Evolutionary conservation across 37 sponge, comb jelly and placozoan species (phyloP).

Genomic region (Lycopodina hypogea): DNA sequence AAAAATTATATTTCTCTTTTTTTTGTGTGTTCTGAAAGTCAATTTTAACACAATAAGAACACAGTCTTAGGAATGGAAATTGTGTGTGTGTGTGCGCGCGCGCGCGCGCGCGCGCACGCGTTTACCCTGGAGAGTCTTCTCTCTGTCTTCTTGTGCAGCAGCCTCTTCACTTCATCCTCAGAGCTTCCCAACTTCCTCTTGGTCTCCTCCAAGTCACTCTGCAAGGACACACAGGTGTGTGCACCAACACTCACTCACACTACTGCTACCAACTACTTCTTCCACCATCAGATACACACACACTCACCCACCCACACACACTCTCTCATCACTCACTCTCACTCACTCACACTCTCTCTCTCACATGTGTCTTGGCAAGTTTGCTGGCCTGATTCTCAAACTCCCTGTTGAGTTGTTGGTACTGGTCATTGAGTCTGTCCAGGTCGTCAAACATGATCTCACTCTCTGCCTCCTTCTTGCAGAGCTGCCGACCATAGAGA

Average conservation of each 20-base stretch:
- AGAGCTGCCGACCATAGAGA: slow-evolving; percentile 11
- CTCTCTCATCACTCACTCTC: background rate
- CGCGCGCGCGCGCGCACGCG: too few species aligned
- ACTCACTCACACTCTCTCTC: background rate
- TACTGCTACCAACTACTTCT: background rate
- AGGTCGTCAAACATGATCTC: slow-evolving; percentile 62
- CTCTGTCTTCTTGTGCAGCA: slow-evolving; percentile 25
- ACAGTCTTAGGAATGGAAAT: too few species aligned
- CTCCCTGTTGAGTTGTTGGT: slow-evolving; percentile 53
- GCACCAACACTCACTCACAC: background rate
- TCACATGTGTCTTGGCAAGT: slow-evolving; percentile 10
- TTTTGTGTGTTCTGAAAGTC: too few species aligned
- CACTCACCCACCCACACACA: background rate
- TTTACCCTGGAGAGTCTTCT: slow-evolving; percentile 11
- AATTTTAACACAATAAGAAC: too few species aligned
- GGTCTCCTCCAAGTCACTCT: slow-evolving; percentile 15
- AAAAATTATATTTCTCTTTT: too few species aligned
- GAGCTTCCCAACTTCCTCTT: slow-evolving; percentile 4
- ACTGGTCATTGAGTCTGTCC: slow-evolving; percentile 61
- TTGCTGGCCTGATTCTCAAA: slow-evolving; percentile 46
- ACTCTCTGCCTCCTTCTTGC: slow-evolving; percentile 42
- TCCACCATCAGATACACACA: too few species aligned
- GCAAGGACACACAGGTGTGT: background rate
- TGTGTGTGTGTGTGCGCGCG: too few species aligned
- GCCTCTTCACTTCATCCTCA: slow-evolving; percentile 16